Percentiles rank a stretch among this genome's conserved stretches.
Evolutionary conservation across 2,113 vertebrate genomes (phyloP).

Genomic region (Lamprologus ornatipinnis): DNA sequence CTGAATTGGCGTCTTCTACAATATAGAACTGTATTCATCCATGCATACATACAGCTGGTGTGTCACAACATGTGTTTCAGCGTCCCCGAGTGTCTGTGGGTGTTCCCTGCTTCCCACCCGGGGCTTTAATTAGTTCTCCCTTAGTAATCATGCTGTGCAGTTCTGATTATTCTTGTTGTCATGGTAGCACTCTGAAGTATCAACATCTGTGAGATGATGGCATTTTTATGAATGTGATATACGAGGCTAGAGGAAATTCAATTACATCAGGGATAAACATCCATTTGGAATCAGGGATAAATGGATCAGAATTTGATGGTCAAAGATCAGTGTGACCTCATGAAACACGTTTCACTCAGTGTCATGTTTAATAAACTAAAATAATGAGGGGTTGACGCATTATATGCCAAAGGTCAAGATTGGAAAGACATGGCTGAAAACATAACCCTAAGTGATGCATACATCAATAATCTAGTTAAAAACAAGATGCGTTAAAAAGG

Average conservation of each 20-base stretch:
- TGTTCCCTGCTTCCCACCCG: background rate
- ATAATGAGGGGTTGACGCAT: background rate
- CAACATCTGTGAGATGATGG: background rate
- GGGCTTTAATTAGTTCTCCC: conserved; percentile 15
- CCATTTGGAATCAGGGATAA: background rate
- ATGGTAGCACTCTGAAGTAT: background rate
- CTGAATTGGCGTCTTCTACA: background rate
- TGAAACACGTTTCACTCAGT: background rate
- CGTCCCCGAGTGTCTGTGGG: background rate
- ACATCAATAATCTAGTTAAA: accelerated
- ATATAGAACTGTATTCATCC: background rate
- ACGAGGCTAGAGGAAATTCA: background rate
- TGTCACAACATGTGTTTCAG: background rate
- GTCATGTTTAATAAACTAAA: background rate
- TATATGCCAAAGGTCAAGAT: background rate
- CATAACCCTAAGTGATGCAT: background rate
- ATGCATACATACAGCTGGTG: background rate
- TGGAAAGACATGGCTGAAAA: background rate
- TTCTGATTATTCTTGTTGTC: conserved; percentile 8
- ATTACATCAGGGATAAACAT: background rate
- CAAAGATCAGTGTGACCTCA: background rate
- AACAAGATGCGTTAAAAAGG: background rate
- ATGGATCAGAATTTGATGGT: background rate
- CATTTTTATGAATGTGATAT: background rate
- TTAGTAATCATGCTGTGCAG: background rate